phyloP scores from a whole-genome alignment of 2,888 invertebrate species.

The Iphiclides podalirius region DNA sequence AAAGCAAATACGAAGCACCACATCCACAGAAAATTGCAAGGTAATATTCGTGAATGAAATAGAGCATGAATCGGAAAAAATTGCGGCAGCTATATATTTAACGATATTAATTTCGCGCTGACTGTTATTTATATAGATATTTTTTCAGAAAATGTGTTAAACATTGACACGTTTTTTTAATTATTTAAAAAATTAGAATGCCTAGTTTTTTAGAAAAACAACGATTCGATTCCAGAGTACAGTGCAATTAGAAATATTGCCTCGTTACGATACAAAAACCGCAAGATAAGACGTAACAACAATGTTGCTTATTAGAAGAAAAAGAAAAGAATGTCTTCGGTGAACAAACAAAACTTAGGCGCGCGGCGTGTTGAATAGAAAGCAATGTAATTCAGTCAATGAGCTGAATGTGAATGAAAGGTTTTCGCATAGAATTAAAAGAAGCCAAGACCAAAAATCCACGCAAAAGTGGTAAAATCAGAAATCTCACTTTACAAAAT shows the following conservation, averaged over 20 bases:
- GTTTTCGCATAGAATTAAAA: constrained; percentile 14
- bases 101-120: background rate
- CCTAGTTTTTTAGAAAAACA: too few relatives aligned
- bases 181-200: too few relatives aligned
- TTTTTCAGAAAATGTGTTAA: too few relatives aligned
- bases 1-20: constrained; percentile 2
- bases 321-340: background rate
- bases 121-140: background rate
- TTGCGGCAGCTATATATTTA: constrained; percentile 4
- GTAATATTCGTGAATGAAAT: constrained; percentile 11
- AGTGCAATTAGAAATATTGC: too few relatives aligned
- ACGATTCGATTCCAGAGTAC: too few relatives aligned
- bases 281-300: background rate
- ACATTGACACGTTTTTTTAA: too few relatives aligned
- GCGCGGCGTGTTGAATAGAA: constrained; percentile 3
- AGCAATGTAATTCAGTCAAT: constrained; percentile 14
- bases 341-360: constrained; percentile 5
- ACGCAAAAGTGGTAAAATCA: constrained; percentile 8
- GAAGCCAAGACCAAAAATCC: constrained; percentile 17
- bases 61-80: constrained; percentile 8
- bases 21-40: constrained; percentile 7
- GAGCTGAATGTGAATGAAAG: constrained; percentile 6
- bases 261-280: too few relatives aligned
- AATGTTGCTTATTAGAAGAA: background rate
- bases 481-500: constrained; percentile 12